Evolutionary conservation across 2,888 invertebrate genomes (phyloP), one percentile per base, ranked within the genome.

Genomic region (Fragum sueziense): DNA sequence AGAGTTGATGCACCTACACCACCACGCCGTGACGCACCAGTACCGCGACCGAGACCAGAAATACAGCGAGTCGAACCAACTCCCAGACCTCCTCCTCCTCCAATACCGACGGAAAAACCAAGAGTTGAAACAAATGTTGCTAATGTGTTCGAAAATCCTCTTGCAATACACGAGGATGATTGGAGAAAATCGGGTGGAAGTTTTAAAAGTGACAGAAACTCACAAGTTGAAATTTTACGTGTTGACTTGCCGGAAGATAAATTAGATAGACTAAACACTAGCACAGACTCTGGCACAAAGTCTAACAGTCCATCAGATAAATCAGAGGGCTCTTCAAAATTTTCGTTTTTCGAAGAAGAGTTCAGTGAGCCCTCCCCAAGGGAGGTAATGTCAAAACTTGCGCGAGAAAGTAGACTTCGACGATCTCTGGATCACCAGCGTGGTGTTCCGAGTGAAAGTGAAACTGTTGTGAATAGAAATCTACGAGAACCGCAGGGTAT

Each of bases 401-500:
- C 90, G 29, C 81, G 91, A n/a, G 91, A 91, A 80, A 88, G 89
- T 77, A 80, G 91, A 71, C 85, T 91, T 41, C 79, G 90, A 20
- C 82, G 91, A 20, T 88, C 90, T 22, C 62, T 90, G 37, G 91
- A 91, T 79, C 91, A 91, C 83, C 91, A 91, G 76, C 79, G 89
- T 41, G 88, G 87, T 27, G 74, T 86, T 20, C 41, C 82, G 0
- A 80, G 85, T 25, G 87, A 86, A 33, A 85, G 84, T 17, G 84
- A 79, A 25, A 82, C 83, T 74, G 20, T 69, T 62, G 57, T 57
- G 17, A 88, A 88, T 41, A 82, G 87, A 77, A 91, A 90, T 71
- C 82, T 91, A 29, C 85, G 91, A 57, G 90, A 90, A 76, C 91
- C 91, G 9, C 90, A 91, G 79, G 91, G 91, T 70, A 91, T 91